These are phyloP conservation scores for Poecile montanus DNA, from an alignment of 2,797 vertebrate genomes.

Conservation along the genomic window DNA sequence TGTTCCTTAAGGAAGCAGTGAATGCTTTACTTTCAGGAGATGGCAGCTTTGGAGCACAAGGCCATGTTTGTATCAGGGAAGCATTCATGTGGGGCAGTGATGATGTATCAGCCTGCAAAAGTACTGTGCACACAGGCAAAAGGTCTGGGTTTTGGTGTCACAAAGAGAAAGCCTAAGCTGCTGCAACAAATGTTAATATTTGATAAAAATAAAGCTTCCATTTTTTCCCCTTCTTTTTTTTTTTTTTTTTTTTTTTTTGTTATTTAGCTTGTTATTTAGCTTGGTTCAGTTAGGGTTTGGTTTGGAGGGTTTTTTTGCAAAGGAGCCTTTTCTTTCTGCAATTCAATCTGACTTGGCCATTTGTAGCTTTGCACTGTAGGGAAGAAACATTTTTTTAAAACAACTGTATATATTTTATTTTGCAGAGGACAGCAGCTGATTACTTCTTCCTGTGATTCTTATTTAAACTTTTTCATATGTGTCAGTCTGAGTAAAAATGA, in stretches of 20 bases:
- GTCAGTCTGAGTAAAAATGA: neutral
- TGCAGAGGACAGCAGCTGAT: neutral
- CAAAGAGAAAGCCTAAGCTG: slow-evolving; percentile 16
- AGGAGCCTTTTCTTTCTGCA: neutral
- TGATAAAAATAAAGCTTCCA: slow-evolving; percentile 19
- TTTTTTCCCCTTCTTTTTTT: neutral
- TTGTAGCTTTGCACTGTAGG: neutral
- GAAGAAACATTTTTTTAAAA: neutral
- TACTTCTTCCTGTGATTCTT: neutral
- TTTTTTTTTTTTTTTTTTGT: neutral
- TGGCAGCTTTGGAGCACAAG: neutral
- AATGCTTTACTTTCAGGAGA: slow-evolving; percentile 21
- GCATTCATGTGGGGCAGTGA: neutral
- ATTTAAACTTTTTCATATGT: neutral
- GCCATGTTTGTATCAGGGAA: neutral
- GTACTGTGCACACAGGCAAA: neutral
- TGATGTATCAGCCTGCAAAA: slow-evolving; percentile 11
- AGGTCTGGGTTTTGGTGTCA: slow-evolving; percentile 12
- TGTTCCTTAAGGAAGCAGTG: neutral
- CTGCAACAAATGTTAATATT: neutral
- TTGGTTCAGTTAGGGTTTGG: neutral
- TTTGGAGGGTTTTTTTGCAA: neutral
- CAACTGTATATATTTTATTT: neutral
- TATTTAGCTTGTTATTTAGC: slow-evolving; percentile 16
- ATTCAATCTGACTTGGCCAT: neutral